Percentiles rank a stretch among this genome's conserved stretches.
phyloP scores from a whole-genome alignment of 2,113 vertebrate genomes.

The Gasterosteus aculeatus region DNA sequence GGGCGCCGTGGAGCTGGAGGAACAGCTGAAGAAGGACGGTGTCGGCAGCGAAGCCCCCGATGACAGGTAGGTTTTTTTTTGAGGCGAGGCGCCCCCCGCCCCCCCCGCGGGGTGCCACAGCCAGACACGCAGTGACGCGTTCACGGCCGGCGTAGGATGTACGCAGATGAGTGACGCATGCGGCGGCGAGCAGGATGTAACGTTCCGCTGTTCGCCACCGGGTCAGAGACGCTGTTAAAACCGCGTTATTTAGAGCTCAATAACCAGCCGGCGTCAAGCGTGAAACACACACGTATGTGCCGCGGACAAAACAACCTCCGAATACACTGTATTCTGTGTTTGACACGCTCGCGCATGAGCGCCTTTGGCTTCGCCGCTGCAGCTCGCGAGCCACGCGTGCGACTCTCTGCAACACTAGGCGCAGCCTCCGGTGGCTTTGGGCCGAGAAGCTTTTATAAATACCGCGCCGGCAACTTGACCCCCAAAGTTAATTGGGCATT shows the following conservation, averaged over 20 bases:
- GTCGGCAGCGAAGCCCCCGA: conserved; percentile 36
- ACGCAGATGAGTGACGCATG: conserved; percentile 35
- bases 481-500: background rate
- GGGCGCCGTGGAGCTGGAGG: conserved; percentile 59
- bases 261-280: background rate
- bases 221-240: background rate
- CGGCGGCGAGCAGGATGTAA: conserved; percentile 21
- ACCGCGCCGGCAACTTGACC: background rate
- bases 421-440: background rate
- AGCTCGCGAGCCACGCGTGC: conserved; percentile 3
- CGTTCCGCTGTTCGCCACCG: background rate
- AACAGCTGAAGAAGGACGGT: conserved; percentile 72
- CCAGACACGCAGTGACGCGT: background rate
- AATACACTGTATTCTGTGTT: no score
- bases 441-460: background rate
- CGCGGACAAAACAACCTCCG: no score
- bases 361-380: background rate
- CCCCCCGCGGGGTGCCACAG: no score
- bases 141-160: background rate
- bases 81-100: no score
- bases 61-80: conserved; percentile 73
- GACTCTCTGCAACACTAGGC: background rate
- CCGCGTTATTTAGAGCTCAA: background rate
- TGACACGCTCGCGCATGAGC: no score
- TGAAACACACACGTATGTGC: background rate